Base-by-base conservation (phyloP, 2,113 vertebrate genomes). In the Calidris pygmaea region DNA sequence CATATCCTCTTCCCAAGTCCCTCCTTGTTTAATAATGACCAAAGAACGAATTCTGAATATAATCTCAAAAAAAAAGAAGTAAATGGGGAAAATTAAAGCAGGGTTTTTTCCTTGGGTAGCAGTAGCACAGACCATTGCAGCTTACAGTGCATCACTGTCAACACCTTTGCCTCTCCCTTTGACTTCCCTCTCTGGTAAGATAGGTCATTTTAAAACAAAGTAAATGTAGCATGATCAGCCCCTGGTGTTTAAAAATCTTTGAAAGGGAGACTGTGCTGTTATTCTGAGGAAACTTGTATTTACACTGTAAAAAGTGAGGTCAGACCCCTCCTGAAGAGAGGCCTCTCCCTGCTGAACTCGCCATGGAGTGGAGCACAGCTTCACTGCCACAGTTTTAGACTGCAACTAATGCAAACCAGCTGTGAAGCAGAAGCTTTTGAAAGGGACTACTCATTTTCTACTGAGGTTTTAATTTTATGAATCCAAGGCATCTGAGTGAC, bases 371-470 rank as follows among this genome's bases (percentile, higher is more conserved):
- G 67, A 81, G 95, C 55, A 92, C 86, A 94, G 80, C 92, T 80
- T 50, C 62, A 92, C 96, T 90, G 97, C 98, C 96, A 89, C 70
- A 52, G 81, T 53, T 92, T 93, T 60, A 89, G 94, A 95, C 98
- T 97, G 97, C 93, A 97, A 97, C 97, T 98, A 98, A 98, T 98
- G 87, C 85, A 94, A 98, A 98, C 97, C 98, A 98, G 97, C 98
- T 98, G 98, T 84, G 95, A 41, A 26, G 92, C 79, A 76, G 89
- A 76, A 96, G 87, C 95, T 87, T 90, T 80, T 50, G 55, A 96
- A 91, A 85, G 66, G 86, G 87, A 93, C 72, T 82, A 67, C 92
- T 91, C 72, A 8, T 95, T 96, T 62, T 93, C 97, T 90, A 96
- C 90, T 37, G 93, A 96, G 92, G 84, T 92, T 98, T 98, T 95